A percentile compares a stretch with the other conserved stretches of the same genome.
Conservation (phyloP, 2,113 vertebrate genomes). For the Clarias gariepinus region DNA sequence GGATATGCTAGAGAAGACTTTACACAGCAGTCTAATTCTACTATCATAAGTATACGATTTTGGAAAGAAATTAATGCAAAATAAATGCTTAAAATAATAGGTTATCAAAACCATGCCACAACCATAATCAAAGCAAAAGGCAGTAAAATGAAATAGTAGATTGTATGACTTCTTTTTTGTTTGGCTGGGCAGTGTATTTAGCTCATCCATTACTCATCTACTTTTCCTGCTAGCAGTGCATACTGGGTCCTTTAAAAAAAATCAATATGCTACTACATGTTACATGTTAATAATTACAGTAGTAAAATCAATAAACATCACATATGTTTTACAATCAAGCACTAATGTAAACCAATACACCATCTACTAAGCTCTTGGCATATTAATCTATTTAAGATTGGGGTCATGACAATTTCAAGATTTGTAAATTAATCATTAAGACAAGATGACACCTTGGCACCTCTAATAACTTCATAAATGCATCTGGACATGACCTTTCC, state of each 20-base stretch:
- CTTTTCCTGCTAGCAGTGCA: not conserved
- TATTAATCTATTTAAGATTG: not conserved
- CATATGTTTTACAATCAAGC: not conserved
- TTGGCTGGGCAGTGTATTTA: not conserved
- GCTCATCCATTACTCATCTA: not conserved
- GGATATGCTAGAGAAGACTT: too few relatives aligned
- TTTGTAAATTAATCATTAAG: slow-evolving; percentile 34
- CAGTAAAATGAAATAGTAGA: too few relatives aligned
- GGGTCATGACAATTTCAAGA: not conserved
- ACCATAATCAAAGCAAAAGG: too few relatives aligned
- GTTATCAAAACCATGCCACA: too few relatives aligned
- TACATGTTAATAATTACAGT: not conserved
- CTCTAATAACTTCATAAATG: slow-evolving; percentile 9
- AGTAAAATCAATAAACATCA: slow-evolving; percentile 3
- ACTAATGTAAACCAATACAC: not conserved
- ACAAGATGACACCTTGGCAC: not conserved
- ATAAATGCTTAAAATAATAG: too few relatives aligned
- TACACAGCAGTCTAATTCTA: too few relatives aligned
- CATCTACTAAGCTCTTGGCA: not conserved
- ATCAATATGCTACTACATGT: not conserved
- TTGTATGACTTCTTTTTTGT: too few relatives aligned
- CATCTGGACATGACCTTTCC: slow-evolving; percentile 21
- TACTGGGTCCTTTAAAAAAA: not conserved
- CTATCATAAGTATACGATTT: too few relatives aligned
- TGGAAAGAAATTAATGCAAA: too few relatives aligned